phyloP scores from a whole-genome alignment of 2,888 invertebrate species.

The Hecatera dysodea region DNA sequence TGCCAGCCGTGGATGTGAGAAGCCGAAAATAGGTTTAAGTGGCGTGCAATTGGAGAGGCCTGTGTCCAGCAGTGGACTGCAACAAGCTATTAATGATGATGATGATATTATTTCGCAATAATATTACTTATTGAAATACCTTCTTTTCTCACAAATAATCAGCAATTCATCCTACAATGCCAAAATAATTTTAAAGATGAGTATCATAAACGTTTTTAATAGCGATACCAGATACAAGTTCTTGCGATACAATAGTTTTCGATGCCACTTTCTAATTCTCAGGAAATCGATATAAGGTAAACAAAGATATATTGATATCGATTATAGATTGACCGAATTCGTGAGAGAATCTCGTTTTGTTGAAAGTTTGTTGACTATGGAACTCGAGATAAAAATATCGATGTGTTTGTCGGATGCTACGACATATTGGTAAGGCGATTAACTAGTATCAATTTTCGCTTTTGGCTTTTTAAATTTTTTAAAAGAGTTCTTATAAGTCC shows the following conservation, averaged over 20 bases:
- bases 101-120: too few relatives aligned
- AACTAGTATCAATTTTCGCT: background rate
- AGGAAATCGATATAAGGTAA: constrained; percentile 71
- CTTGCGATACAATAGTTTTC: constrained; percentile 64
- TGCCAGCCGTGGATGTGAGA: too few relatives aligned
- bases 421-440: constrained; percentile 29
- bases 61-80: too few relatives aligned
- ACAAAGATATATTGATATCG: constrained; percentile 68
- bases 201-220: constrained; percentile 51
- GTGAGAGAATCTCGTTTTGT: constrained; percentile 63
- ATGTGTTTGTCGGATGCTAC: constrained; percentile 24
- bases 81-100: too few relatives aligned
- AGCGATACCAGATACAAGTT: constrained; percentile 50
- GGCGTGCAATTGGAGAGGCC: too few relatives aligned
- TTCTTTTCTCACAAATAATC: constrained; percentile 18
- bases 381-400: constrained; percentile 44
- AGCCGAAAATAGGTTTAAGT: too few relatives aligned
- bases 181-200: constrained; percentile 46
- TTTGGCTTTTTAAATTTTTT: background rate
- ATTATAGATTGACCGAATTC: constrained; percentile 65
- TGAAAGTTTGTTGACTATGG: constrained; percentile 50
- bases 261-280: constrained; percentile 69
- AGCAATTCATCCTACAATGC: constrained; percentile 48
- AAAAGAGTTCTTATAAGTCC: background rate
- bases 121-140: background rate